Base-by-base conservation (phyloP, 2,113 vertebrate genomes). In the Macquaria australasica region DNA sequence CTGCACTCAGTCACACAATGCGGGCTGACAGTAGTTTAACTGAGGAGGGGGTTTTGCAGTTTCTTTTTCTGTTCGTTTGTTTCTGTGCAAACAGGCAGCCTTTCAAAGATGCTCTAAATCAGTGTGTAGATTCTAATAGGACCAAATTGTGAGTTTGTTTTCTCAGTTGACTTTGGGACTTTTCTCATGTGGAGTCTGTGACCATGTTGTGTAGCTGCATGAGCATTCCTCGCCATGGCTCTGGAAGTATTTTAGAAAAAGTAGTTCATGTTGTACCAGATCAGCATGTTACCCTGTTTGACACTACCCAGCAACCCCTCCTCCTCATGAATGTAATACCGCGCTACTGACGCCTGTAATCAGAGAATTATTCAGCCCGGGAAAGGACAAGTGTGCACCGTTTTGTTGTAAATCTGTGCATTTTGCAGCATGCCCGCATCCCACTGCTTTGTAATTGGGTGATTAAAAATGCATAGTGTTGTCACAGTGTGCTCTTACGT, bases 381-480 rank as follows among this genome's bases (percentile, higher is more conserved):
- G 34, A 77, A 60, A 76, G 48, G 73, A 69, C 21, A 14, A 75
- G 72, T 55, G 58, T 62, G 66, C 62, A 50, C 60, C 16, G 34
- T 77, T 90, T 91, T 87, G 84, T 90, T 91, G 73, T 64, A 86
- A 76, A 84, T 80, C 53, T 85, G 53, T 78, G 53, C 56, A 45
- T 85, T 82, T 92, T 90, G 37, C 86, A 76, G 81, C 79, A 76
- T 77, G 60, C 69, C 82, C 51, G 45, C 72, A 71, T 82, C 70
- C 86, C 67, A 78, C 69, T 51, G 81, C 55, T 82, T 87, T 88
- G 69, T 90, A 91, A 88, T 87, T 79, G 79, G 48, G 43, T 88
- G 53, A 95, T 95, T 91, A 93, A 92, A 90, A 90, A 93, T 94
- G 73, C 87, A 91, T 89, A 85, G 85, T 93, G 87, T 91, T 94